phyloP scores from a whole-genome alignment of 2,888 invertebrate genomes.

The Scelioninae gen. 1 region DNA sequence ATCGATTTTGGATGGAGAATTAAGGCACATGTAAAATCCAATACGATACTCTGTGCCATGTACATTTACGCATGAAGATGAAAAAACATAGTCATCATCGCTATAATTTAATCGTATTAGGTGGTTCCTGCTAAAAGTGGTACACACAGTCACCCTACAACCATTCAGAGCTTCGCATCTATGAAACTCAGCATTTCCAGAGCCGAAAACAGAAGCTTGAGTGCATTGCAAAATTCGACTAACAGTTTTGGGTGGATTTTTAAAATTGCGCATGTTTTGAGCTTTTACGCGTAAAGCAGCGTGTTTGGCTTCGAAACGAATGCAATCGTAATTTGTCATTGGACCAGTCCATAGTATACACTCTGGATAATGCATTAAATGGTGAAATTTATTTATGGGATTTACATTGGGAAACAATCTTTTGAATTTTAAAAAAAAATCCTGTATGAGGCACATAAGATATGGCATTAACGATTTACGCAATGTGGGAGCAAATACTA shows the following conservation, averaged over 20 bases:
- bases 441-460: slow-evolving; percentile 27
- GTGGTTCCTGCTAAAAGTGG: not conserved
- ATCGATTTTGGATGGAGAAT: not conserved
- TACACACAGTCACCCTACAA: not conserved
- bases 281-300: slow-evolving; percentile 55
- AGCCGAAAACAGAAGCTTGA: slow-evolving; percentile 65
- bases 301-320: slow-evolving; percentile 72
- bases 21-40: slow-evolving; percentile 6
- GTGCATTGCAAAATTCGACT: slow-evolving; percentile 60
- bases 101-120: slow-evolving; percentile 21
- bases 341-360: slow-evolving; percentile 69
- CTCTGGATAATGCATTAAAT: slow-evolving; percentile 64
- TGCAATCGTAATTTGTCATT: slow-evolving; percentile 63
- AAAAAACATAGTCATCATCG: slow-evolving; percentile 12
- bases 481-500: slow-evolving; percentile 8
- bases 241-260: slow-evolving; percentile 69
- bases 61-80: not conserved
- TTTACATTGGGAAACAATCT: slow-evolving; percentile 45
- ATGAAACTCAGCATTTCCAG: slow-evolving; percentile 38
- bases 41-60: slow-evolving; percentile 11
- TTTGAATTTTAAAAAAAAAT: slow-evolving; percentile 9
- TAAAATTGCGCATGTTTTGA: slow-evolving; percentile 66
- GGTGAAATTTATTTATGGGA: slow-evolving; percentile 73
- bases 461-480: slow-evolving; percentile 3
- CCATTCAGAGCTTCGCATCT: slow-evolving; percentile 3